These are phyloP conservation scores for Coptotermes formosanus DNA, from an alignment of 1,140 invertebrate species.

Conservation along the genomic window DNA sequence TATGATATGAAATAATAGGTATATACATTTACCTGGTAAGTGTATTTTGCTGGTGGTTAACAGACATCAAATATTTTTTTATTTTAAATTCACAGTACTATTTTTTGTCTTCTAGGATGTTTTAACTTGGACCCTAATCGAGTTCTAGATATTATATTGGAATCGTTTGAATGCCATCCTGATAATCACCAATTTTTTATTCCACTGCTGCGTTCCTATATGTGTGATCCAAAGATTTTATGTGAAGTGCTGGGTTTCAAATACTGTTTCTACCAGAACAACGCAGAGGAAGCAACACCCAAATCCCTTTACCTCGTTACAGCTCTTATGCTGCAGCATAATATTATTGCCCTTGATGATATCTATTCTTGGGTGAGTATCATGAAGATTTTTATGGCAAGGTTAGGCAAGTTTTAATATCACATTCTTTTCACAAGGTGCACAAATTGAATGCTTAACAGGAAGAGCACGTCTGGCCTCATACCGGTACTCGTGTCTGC, in stretches of 20 bases:
- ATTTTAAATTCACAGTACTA: too few species aligned
- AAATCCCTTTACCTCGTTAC: constrained; percentile 84
- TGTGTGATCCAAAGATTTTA: constrained; percentile 79
- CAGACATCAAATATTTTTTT: too few species aligned
- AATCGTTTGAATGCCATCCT: constrained; percentile 91
- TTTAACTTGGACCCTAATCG: constrained; percentile 99
- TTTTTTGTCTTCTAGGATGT: constrained; percentile 69
- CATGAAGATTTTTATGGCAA: neutral
- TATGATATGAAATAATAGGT: too few species aligned
- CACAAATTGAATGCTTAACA: too few species aligned
- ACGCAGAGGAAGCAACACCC: constrained; percentile 65
- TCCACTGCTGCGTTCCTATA: constrained; percentile 79
- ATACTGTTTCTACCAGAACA: constrained; percentile 72
- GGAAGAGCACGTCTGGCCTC: too few species aligned
- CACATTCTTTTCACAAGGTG: constrained; percentile 20
- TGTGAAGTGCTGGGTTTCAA: constrained; percentile 96
- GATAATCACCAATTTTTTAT: constrained; percentile 67
- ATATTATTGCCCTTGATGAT: constrained; percentile 80
- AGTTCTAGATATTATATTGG: constrained; percentile 93
- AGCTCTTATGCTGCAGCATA: constrained; percentile 85
- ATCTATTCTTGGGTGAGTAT: constrained; percentile 86
- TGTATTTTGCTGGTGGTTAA: too few species aligned
- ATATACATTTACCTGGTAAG: too few species aligned
- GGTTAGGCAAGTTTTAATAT: too few species aligned
- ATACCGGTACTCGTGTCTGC: too few species aligned